These are phyloP conservation scores for Cantharis lateralis DNA, from an alignment of 2,888 invertebrate genomes.

Conservation along the genomic window DNA sequence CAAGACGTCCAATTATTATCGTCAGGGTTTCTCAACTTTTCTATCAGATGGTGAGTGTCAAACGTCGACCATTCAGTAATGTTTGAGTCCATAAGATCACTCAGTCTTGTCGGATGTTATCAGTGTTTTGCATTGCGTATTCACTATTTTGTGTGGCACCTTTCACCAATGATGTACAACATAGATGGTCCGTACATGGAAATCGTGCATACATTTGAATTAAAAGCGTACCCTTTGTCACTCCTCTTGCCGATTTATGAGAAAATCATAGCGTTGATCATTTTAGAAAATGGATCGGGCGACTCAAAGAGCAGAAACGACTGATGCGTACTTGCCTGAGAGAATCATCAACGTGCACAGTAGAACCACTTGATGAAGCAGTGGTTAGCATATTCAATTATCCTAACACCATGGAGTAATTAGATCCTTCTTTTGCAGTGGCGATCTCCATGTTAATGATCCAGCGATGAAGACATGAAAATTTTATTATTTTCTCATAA, in stretches of 20 bases:
- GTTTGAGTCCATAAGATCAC: conserved; percentile 37
- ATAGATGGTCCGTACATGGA: conserved; percentile 44
- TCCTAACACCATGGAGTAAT: conserved; percentile 14
- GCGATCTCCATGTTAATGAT: conserved; percentile 13
- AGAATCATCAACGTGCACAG: conserved; percentile 11
- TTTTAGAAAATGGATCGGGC: neutral
- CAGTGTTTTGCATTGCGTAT: conserved; percentile 39
- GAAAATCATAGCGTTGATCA: neutral
- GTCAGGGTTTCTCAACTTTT: conserved; percentile 30
- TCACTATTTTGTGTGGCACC: conserved; percentile 51
- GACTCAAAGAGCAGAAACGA: neutral
- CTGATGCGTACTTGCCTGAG: neutral
- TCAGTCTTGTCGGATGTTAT: conserved; percentile 46
- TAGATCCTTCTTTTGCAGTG: conserved; percentile 4
- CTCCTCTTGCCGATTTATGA: neutral
- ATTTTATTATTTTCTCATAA: conserved; percentile 15
- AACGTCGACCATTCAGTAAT: conserved; percentile 43
- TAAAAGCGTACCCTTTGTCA: conserved; percentile 14
- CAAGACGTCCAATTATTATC: conserved; percentile 24
- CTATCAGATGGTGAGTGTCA: conserved; percentile 46
- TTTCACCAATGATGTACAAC: conserved; percentile 50
- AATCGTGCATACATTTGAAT: conserved; percentile 37
- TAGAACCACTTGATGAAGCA: conserved; percentile 4
- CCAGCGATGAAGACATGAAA: conserved; percentile 1
- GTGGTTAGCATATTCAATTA: conserved; percentile 10